Evolutionary conservation across 92 coral and sea anemone genomes (phyloP), one percentile per base, ranked within the genome.

Genomic region (Parazoanthus swiftii): DNA sequence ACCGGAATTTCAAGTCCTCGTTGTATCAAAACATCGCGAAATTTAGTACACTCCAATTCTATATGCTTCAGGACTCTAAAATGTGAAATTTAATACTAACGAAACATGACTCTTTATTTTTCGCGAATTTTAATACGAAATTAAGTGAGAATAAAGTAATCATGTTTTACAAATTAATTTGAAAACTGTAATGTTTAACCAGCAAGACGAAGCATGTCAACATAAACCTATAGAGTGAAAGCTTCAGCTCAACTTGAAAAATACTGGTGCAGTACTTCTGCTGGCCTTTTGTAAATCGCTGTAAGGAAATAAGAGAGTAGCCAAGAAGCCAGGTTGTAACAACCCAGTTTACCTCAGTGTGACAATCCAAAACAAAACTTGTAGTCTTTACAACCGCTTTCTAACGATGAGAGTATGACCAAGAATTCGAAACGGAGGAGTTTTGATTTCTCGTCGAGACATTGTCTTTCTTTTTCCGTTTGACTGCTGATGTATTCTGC

Each of bases 401-500:
- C 80, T 76, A 54, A 76, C 51, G 13, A 76, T 76, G 5, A 76
- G 80, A 39, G 80, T 5, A 15, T 76, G 80, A 3, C 51, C 79
- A 74, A 35, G 79, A 37, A 74, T 14, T 6, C 33, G 51, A 18
- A 5, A 1, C 4, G 23, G 51, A 76, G 80, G 80, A 36, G 33
- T 21, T 42, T 39, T 76, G 50, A 76, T 76, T 76, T 76, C 51
- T 76, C 80, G 48, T 76, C 80, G 80, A 63, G 25, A 63, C 70
- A 63, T 63, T 18, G 54, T 76, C 25, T 37, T 18, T 76, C 46
- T 42, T 15, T 76, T 76, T 2, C 50, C 46, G 18, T 16, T 23
- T 21, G 80, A 20, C 26, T 37, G 4, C 9, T 8, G 46, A 18
- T 39, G 80, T 16, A 18, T 44, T 44, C 23, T 76, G 21, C 23